phyloP scores from a whole-genome alignment of 2,113 vertebrate species.

The Bungarus multicinctus region DNA sequence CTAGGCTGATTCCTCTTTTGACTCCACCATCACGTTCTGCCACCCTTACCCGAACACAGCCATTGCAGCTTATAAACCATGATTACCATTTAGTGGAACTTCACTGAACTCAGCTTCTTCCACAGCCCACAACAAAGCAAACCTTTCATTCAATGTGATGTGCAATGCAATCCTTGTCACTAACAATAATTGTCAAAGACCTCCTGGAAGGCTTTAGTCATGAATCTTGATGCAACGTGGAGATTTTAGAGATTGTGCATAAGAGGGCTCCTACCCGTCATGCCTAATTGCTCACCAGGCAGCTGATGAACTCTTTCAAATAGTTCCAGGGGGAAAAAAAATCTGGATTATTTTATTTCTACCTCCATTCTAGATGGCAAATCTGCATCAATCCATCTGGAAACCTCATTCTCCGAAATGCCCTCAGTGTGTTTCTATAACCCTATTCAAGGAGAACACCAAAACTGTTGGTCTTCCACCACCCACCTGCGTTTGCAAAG shows the following conservation, averaged over 20 bases:
- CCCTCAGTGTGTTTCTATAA: neutral
- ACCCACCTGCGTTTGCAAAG: neutral
- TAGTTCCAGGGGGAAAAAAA: neutral
- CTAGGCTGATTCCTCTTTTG: neutral
- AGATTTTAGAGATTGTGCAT: neutral
- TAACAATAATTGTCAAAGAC: neutral
- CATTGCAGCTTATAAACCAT: neutral
- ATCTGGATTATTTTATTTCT: neutral
- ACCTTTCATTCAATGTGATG: neutral
- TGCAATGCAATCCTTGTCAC: neutral
- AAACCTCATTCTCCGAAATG: neutral
- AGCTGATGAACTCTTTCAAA: neutral
- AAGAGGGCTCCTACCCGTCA: neutral
- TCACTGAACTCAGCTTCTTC: neutral
- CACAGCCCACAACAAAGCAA: neutral
- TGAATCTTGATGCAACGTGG: neutral
- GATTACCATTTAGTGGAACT: neutral
- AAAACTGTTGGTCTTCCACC: neutral
- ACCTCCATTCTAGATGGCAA: neutral
- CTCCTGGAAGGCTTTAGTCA: neutral
- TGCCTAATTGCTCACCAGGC: neutral
- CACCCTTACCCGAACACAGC: neutral
- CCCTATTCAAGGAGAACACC: neutral
- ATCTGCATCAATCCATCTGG: neutral
- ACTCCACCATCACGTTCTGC: neutral